Base-by-base conservation (phyloP, 2,888 invertebrate genomes). In the Rugalucina vietnamica region DNA sequence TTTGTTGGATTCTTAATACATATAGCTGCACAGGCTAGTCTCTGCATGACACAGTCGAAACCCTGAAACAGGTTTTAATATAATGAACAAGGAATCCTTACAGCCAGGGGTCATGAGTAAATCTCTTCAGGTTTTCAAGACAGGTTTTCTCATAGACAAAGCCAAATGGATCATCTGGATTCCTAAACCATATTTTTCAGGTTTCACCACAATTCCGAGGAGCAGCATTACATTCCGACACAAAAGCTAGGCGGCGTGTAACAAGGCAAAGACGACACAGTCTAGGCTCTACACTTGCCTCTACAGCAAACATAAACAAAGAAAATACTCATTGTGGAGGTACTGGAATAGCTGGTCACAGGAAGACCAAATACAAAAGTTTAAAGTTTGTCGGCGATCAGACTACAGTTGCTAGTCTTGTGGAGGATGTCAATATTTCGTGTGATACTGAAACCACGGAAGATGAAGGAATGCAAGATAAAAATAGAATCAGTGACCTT, bases 171-270 rank as follows among this genome's bases (percentile, higher is more conserved):
- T n/a, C n/a, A n/a, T n/a, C n/a, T n/a, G n/a, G n/a, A n/a, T n/a
- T n/a, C n/a, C n/a, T n/a, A n/a, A n/a, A n/a, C n/a, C n/a, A 21
- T 43, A 14, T 76, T 37, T 79, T 79, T 14, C 78, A 91, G 91
- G 90, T 91, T 24, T 91, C 91, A 10, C 91, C 91, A 36, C 91
- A 91, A 60, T 91, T 91, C 69, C 76, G 54, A 74, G 76, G 71
- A 39, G 74, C 78, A 0, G 54, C 43, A 8, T 36, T 57, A 4
- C 60, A n/a, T 39, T 69, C 70, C 2, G 39, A 60, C 21, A 57
- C 54, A 18, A 60, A 49, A 29, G 76, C 84, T 4, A 54, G 71
- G 49, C 57, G 39, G 21, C 36, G 81, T 29, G 21, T 69, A 29
- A 76, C 76, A 3, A 60, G 81, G 54, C 82, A 82, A 21, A 70